These are phyloP conservation scores for Subanguina moxae DNA, from an alignment of 1,140 invertebrate species.

Conservation along the genomic window DNA sequence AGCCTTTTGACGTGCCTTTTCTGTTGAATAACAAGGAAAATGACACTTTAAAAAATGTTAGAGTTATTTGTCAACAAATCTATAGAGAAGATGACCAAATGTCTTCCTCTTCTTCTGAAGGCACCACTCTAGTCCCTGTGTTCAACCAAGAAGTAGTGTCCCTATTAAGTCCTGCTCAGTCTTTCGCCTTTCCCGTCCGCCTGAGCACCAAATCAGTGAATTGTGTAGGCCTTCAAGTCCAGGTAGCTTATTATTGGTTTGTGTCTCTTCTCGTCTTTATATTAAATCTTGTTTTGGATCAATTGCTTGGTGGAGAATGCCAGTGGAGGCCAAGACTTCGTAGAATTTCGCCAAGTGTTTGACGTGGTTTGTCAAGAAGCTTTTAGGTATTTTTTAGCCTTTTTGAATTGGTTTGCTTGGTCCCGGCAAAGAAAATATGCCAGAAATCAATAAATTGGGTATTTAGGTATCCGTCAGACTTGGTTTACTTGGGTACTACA, in stretches of 20 bases:
- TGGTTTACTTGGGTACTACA: too few species aligned
- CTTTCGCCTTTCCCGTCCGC: background rate
- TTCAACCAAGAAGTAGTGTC: background rate
- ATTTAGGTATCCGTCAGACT: too few species aligned
- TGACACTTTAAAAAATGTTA: background rate
- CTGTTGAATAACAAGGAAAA: slow-evolving; percentile 4
- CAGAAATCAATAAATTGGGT: too few species aligned
- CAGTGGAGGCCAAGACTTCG: background rate
- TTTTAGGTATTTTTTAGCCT: background rate
- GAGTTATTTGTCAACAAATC: slow-evolving; percentile 8
- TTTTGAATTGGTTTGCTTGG: too few species aligned
- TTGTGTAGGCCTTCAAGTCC: slow-evolving; percentile 12
- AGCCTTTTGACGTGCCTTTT: slow-evolving; percentile 8
- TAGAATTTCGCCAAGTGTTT: background rate
- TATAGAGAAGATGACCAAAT: slow-evolving; percentile 7
- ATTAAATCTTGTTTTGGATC: background rate
- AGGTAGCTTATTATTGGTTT: background rate
- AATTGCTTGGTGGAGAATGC: background rate
- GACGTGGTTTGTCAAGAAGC: background rate
- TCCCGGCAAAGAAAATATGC: too few species aligned
- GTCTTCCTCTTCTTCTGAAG: background rate
- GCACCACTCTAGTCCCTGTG: slow-evolving; percentile 1
- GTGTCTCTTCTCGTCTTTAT: background rate
- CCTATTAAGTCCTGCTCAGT: background rate
- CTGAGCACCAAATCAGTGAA: slow-evolving; percentile 9